These are phyloP conservation scores for Heliconius hortense DNA, from an alignment of 2,888 invertebrate species.

Conservation along the genomic window DNA sequence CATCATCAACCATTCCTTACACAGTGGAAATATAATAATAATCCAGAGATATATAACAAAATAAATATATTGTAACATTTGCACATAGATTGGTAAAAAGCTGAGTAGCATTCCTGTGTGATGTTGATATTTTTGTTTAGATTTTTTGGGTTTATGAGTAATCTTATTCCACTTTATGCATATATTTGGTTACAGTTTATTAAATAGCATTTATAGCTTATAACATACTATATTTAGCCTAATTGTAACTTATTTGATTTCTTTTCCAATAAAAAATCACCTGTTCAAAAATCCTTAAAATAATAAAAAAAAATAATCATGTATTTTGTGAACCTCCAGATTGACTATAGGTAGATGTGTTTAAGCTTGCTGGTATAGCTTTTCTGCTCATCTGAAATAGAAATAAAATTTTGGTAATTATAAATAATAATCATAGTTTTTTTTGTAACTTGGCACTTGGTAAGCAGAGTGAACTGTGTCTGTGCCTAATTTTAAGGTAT, in stretches of 20 bases:
- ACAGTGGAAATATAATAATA: too few relatives aligned
- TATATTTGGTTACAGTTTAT: too few relatives aligned
- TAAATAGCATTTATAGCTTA: neutral
- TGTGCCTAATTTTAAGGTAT: neutral
- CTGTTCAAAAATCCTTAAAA: neutral
- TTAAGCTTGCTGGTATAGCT: constrained; percentile 54
- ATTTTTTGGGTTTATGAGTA: too few relatives aligned
- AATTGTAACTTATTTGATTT: neutral
- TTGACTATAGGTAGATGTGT: constrained; percentile 69
- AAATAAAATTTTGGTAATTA: neutral
- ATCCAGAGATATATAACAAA: too few relatives aligned
- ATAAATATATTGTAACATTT: too few relatives aligned
- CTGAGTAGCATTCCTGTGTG: too few relatives aligned
- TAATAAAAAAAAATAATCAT: constrained; percentile 31
- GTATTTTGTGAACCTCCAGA: constrained; percentile 67
- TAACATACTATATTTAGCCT: neutral
- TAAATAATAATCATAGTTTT: neutral
- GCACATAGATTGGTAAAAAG: too few relatives aligned
- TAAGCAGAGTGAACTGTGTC: neutral
- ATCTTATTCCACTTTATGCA: too few relatives aligned
- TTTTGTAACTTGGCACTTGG: neutral
- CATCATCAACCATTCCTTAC: too few relatives aligned
- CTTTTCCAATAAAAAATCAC: neutral
- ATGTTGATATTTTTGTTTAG: too few relatives aligned
- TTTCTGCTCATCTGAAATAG: constrained; percentile 68